Conservation (phyloP, 2,888 invertebrate species). For the Eupithecia dodoneata region DNA sequence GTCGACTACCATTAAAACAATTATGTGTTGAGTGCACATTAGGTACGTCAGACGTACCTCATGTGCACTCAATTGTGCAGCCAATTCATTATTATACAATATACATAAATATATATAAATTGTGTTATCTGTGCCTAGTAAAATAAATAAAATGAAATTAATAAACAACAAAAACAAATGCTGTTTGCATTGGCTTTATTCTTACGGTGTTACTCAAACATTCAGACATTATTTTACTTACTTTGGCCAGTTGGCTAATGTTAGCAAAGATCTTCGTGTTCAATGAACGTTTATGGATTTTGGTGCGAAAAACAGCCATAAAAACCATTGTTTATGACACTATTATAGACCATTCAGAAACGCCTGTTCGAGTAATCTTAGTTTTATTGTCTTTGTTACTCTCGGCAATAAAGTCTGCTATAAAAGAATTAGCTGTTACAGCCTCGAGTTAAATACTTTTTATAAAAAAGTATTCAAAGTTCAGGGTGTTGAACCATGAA, state of each 20-base stretch:
- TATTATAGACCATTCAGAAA: constrained; percentile 25
- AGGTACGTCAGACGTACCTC: no score
- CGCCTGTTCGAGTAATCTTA: constrained; percentile 14
- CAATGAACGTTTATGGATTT: constrained; percentile 13
- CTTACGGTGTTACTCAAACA: not conserved
- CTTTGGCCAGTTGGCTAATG: not conserved
- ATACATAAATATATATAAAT: no score
- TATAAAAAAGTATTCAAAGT: not conserved
- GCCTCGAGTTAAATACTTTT: not conserved
- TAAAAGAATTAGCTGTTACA: constrained; percentile 1
- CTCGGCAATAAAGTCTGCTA: not conserved
- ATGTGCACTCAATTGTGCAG: no score
- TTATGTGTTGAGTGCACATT: no score
- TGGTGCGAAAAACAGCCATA: constrained; percentile 17
- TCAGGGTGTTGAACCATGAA: not conserved
- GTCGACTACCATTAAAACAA: no score
- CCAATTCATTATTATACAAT: no score
- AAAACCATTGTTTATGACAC: constrained; percentile 24
- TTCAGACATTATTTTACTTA: not conserved
- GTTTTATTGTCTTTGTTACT: constrained; percentile 24
- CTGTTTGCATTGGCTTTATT: no score
- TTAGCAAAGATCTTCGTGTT: constrained; percentile 4
- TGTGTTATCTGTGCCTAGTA: no score
- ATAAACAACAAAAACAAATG: no score
- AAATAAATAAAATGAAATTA: no score